These are phyloP conservation scores for Drosophila fulvimacula DNA, from an alignment of 2,888 invertebrate genomes.

Conservation along the genomic window DNA sequence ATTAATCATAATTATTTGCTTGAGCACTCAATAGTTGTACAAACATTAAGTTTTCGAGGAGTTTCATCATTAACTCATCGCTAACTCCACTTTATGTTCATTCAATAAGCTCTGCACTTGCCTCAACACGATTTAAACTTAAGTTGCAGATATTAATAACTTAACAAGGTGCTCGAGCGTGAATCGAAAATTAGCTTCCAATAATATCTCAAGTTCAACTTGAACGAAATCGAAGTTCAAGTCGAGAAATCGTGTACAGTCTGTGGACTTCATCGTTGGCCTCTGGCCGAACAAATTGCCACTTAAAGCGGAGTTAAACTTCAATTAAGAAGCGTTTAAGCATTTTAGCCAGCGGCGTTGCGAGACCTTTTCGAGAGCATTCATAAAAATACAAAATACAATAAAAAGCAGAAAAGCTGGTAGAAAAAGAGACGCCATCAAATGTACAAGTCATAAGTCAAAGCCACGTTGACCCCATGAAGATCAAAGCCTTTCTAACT, in stretches of 20 bases:
- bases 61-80: neutral
- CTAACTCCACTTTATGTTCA: neutral
- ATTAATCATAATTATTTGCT: too few relatives aligned
- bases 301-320: slow-evolving; percentile 52
- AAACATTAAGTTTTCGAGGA: neutral
- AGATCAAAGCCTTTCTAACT: slow-evolving; percentile 48
- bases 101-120: neutral
- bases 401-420: neutral
- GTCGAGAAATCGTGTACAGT: slow-evolving; percentile 46
- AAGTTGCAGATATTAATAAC: slow-evolving; percentile 17
- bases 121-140: neutral
- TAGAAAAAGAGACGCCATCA: slow-evolving; percentile 17
- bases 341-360: slow-evolving; percentile 30
- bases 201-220: slow-evolving; percentile 16
- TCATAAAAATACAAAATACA: neutral
- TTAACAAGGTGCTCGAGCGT: slow-evolving; percentile 10
- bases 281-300: slow-evolving; percentile 40
- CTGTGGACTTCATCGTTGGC: slow-evolving; percentile 17
- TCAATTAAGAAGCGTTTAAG: slow-evolving; percentile 56
- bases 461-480: slow-evolving; percentile 45
- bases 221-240: slow-evolving; percentile 31
- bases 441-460: slow-evolving; percentile 41
- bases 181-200: slow-evolving; percentile 24
- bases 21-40: neutral
- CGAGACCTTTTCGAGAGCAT: slow-evolving; percentile 10